Evolutionary conservation across 2,113 vertebrate genomes (phyloP).

Genomic region (Lamprotornis superbus): DNA sequence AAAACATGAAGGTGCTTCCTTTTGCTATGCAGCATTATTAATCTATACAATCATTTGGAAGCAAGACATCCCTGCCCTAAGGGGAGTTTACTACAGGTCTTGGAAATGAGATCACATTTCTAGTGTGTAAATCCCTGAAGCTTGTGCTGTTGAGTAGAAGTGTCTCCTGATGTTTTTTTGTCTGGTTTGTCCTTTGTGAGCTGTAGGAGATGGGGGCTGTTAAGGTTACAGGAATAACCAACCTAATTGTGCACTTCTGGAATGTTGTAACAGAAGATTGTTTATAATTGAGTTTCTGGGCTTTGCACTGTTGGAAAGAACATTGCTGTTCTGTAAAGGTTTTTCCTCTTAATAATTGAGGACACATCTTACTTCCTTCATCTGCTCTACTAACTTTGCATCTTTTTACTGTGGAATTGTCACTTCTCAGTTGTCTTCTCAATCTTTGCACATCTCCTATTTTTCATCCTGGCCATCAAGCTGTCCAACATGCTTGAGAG

Average conservation of each 20-base stretch:
- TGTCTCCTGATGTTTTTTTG: background rate
- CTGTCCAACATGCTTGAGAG: background rate
- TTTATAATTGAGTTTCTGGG: background rate
- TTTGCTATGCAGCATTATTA: background rate
- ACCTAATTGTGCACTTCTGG: background rate
- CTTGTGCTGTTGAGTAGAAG: background rate
- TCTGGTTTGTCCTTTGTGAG: background rate
- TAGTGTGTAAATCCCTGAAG: background rate
- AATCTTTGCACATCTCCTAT: background rate
- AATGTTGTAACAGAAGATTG: background rate
- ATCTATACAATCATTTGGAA: background rate
- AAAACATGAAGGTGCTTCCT: background rate
- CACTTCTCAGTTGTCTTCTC: background rate
- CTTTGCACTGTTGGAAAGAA: background rate
- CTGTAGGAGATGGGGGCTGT: background rate
- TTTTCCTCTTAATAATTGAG: background rate
- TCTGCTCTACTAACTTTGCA: background rate
- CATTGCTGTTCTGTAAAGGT: background rate
- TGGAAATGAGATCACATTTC: conserved; percentile 18
- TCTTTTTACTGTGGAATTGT: background rate
- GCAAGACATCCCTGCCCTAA: background rate
- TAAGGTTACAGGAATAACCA: background rate
- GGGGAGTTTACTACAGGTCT: background rate
- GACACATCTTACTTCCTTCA: background rate
- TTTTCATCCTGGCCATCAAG: background rate